These are phyloP conservation scores for Montifringilla adamsi DNA, from an alignment of 2,113 vertebrate genomes.

Conservation along the genomic window DNA sequence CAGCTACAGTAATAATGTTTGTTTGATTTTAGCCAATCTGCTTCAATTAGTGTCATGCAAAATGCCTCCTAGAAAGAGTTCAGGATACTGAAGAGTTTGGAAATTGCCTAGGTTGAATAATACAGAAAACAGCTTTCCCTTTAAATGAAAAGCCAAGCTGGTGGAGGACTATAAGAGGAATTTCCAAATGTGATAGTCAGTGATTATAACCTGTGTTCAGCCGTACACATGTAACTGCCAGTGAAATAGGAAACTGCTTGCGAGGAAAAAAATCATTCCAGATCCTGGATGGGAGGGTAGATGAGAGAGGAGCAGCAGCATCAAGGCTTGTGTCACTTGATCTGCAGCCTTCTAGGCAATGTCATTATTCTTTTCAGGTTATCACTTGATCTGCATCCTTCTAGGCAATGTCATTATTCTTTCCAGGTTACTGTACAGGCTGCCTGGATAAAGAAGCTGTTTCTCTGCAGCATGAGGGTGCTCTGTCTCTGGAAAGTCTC, in stretches of 20 bases:
- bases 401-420: conserved; percentile 4
- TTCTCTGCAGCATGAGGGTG: not conserved
- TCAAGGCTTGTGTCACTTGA: not conserved
- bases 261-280: not conserved
- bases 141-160: not conserved
- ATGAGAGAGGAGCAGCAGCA: not conserved
- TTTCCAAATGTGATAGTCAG: not conserved
- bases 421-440: not conserved
- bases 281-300: not conserved
- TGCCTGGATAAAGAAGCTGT: not conserved
- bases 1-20: not conserved
- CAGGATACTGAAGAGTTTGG: not conserved
- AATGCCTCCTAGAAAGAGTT: not conserved
- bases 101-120: not conserved
- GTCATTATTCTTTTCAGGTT: not conserved
- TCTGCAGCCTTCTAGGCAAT: conserved; percentile 19
- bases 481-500: conserved; percentile 48
- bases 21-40: not conserved
- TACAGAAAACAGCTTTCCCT: not conserved
- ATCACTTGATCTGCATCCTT: not conserved
- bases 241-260: not conserved
- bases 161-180: not conserved
- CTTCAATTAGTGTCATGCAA: not conserved
- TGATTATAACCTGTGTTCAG: not conserved
- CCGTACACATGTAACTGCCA: fast-evolving